These are phyloP conservation scores for Asarcornis scutulata DNA, from an alignment of 2,113 vertebrate species.

Conservation along the genomic window DNA sequence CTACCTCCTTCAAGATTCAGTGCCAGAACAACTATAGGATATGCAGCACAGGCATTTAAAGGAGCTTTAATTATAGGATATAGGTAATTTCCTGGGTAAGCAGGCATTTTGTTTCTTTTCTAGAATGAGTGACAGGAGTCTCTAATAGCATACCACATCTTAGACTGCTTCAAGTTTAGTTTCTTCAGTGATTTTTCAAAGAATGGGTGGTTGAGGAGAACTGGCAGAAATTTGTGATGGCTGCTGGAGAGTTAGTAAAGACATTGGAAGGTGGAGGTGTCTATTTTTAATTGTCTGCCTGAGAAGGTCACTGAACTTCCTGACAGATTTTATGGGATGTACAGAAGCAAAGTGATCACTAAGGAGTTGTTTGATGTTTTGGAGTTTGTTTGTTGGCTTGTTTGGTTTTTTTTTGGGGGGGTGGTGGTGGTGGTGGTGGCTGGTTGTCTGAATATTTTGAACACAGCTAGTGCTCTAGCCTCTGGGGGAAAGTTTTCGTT, in stretches of 20 bases:
- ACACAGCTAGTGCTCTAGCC: background rate
- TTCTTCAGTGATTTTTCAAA: background rate
- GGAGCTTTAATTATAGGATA: background rate
- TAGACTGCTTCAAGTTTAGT: background rate
- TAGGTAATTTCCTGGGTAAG: background rate
- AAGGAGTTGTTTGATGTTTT: background rate
- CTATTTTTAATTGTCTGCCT: background rate
- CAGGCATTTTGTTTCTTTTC: background rate
- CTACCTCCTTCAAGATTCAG: background rate
- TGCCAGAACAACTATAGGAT: background rate
- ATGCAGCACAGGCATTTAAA: background rate
- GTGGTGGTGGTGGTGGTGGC: background rate
- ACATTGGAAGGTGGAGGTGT: background rate
- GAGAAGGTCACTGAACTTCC: background rate
- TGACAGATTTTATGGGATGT: background rate
- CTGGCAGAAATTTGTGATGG: background rate
- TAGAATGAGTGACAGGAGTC: background rate
- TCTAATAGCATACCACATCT: background rate
- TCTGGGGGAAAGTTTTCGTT: background rate
- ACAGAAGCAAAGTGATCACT: background rate
- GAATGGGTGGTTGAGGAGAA: background rate
- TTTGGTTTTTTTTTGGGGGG: background rate
- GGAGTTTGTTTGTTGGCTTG: background rate
- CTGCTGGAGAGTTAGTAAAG: background rate
- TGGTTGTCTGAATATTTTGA: background rate